phyloP scores from a whole-genome alignment of 2,797 vertebrate species.

The Perodicticus potto region DNA sequence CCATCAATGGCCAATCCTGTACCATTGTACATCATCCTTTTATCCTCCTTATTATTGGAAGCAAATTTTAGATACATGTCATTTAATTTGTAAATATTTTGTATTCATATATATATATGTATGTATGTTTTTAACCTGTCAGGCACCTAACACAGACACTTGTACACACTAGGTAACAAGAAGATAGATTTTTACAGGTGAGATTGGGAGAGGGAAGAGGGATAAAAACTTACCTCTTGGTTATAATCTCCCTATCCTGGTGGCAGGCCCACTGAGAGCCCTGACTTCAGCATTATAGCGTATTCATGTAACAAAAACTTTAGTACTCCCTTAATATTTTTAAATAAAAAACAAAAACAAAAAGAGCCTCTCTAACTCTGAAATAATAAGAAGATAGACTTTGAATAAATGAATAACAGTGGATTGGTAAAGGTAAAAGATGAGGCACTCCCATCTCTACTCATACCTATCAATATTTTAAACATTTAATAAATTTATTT shows the following conservation, averaged over 20 bases:
- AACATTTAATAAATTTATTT: background rate
- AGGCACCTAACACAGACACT: background rate
- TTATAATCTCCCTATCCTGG: background rate
- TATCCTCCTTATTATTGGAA: slow-evolving; percentile 12
- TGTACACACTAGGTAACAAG: background rate
- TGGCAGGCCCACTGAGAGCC: background rate
- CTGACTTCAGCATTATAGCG: background rate
- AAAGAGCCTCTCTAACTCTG: background rate
- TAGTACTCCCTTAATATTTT: background rate
- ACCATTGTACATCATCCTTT: background rate
- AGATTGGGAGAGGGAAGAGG: background rate
- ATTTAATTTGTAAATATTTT: slow-evolving; percentile 38
- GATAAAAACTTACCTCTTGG: background rate
- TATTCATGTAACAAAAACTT: background rate
- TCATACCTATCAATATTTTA: background rate
- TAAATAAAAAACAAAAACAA: background rate
- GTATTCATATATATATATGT: background rate
- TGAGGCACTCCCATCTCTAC: background rate
- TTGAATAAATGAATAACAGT: background rate
- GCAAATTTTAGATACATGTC: background rate
- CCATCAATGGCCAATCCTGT: background rate
- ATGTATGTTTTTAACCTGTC: background rate
- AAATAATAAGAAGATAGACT: background rate
- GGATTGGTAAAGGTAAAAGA: background rate
- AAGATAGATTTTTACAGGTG: background rate